Evolutionary conservation across 2,888 invertebrate species (phyloP).

Genomic region (Drosophila mulleri): DNA sequence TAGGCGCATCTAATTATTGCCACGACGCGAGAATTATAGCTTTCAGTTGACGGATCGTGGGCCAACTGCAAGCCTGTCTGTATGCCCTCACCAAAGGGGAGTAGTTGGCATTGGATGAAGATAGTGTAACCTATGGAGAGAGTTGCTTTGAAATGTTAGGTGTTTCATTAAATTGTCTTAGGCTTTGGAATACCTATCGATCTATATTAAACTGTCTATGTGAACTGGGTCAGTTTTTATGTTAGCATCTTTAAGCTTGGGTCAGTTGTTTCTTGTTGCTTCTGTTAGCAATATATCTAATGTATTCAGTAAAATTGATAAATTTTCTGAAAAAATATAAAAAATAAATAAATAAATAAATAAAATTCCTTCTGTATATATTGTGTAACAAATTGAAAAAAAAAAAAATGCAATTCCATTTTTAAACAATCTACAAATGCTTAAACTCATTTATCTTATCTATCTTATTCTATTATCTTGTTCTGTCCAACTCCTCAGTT

Average conservation of each 20-base stretch:
- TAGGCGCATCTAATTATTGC: constrained; percentile 57
- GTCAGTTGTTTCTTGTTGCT: rapidly evolving
- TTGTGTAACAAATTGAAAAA: too few species aligned
- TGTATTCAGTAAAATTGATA: too few species aligned
- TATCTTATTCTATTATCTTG: too few species aligned
- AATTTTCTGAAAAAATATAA: too few species aligned
- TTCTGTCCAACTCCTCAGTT: too few species aligned
- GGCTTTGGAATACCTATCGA: not conserved
- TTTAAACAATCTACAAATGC: too few species aligned
- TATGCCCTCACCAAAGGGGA: constrained; percentile 9
- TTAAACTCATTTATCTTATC: too few species aligned
- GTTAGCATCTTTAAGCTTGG: not conserved
- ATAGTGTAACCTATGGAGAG: not conserved
- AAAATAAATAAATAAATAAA: too few species aligned
- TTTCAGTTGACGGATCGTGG: constrained; percentile 51
- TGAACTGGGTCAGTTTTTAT: not conserved
- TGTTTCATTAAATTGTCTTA: not conserved
- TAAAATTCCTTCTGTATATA: too few species aligned
- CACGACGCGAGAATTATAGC: constrained; percentile 58
- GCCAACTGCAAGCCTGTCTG: constrained; percentile 22
- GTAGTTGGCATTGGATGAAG: not conserved
- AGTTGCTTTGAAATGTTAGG: not conserved
- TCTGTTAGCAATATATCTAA: too few species aligned
- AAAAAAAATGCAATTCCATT: too few species aligned
- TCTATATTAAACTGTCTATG: not conserved